Evolutionary conservation across 1,140 invertebrate genomes (phyloP).

Genomic region (Drosophila ogumai): DNA sequence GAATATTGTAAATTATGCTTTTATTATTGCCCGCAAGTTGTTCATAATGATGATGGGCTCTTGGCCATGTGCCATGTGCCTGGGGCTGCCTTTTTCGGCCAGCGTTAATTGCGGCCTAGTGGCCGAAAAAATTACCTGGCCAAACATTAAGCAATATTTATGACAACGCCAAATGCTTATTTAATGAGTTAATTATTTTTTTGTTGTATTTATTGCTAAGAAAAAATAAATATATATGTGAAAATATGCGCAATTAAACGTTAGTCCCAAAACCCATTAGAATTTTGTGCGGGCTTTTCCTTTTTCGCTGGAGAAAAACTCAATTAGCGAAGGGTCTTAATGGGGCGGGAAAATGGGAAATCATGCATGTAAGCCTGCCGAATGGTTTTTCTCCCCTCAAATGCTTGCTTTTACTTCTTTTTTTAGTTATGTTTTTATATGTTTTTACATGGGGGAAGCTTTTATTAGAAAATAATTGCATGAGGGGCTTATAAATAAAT

Average conservation of each 20-base stretch:
- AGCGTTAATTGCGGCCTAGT: conserved; percentile 78
- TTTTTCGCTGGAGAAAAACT: conserved; percentile 34
- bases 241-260: conserved; percentile 76
- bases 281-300: conserved; percentile 33
- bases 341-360: not conserved
- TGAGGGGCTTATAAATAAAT: conserved; percentile 1
- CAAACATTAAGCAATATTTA: conserved; percentile 78
- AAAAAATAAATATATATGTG: conserved; percentile 44
- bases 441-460: not conserved
- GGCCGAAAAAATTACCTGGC: conserved; percentile 68
- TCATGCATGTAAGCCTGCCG: conserved; percentile 14
- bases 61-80: conserved; percentile 59
- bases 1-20: conserved; percentile 78
- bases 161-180: conserved; percentile 81
- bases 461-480: not conserved
- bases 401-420: not conserved
- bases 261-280: conserved; percentile 45
- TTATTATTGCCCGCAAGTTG: conserved; percentile 80
- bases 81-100: not conserved
- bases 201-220: conserved; percentile 73
- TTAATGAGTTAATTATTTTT: conserved; percentile 84
- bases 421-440: conserved; percentile 18
- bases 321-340: conserved; percentile 53
- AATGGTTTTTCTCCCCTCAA: not conserved
- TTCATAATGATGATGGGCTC: conserved; percentile 69